phyloP scores from a whole-genome alignment of 1,140 invertebrate species.

The Holcopasites calliopsidis region DNA sequence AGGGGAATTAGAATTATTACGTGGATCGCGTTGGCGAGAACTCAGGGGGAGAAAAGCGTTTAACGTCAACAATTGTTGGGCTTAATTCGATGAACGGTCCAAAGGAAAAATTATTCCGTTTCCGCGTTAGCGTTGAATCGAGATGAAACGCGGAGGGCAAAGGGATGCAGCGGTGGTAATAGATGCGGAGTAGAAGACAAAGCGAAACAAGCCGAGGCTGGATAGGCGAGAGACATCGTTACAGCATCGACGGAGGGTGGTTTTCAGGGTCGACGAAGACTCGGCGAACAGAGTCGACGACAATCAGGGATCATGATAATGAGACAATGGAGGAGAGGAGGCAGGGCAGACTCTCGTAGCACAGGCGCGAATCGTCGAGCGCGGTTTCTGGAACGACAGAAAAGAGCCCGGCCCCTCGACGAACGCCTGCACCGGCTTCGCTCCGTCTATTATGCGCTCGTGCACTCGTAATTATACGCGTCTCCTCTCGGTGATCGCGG shows the following conservation, averaged over 20 bases:
- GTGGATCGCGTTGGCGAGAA: background rate
- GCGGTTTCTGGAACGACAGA: conserved; percentile 40
- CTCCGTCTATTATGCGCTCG: conserved; percentile 39
- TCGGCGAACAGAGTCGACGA: conserved; percentile 15
- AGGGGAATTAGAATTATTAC: conserved; percentile 23
- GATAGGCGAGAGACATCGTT: conserved; percentile 14
- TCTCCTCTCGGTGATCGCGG: conserved; percentile 33
- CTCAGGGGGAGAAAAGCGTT: background rate
- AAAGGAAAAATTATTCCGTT: no score
- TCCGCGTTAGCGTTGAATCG: background rate
- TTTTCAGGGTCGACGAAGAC: conserved; percentile 25
- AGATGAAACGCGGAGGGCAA: background rate
- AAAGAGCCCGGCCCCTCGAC: conserved; percentile 28
- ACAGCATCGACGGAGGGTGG: conserved; percentile 12
- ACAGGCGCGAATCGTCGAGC: conserved; percentile 33
- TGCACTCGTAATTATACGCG: conserved; percentile 54
- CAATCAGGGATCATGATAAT: conserved; percentile 39
- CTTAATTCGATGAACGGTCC: background rate
- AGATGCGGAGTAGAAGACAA: background rate
- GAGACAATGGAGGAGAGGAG: conserved; percentile 34
- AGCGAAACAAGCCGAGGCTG: background rate
- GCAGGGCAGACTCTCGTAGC: background rate
- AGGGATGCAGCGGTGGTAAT: background rate
- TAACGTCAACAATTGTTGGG: conserved; percentile 41
- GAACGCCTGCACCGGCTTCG: conserved; percentile 18